Percentiles rank a stretch among this genome's conserved stretches.
Conservation (phyloP, 2,797 vertebrate genomes). For the Falco peregrinus region DNA sequence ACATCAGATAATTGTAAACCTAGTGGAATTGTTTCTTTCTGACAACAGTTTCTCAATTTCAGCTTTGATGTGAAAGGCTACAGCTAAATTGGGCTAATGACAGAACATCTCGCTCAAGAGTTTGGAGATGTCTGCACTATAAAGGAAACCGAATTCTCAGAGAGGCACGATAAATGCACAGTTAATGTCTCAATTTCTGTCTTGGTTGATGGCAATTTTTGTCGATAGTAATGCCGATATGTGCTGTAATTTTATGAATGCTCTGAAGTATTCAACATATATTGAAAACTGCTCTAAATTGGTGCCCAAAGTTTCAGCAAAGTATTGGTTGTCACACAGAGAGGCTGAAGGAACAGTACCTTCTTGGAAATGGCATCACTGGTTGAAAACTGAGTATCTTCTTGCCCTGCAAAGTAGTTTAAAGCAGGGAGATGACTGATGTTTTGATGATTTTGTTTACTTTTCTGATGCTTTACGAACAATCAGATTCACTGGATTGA, state of each 20-base stretch:
- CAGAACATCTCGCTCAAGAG: neutral
- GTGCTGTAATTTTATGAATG: constrained; percentile 2
- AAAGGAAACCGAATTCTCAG: neutral
- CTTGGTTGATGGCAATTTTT: constrained; percentile 15
- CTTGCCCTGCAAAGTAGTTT: neutral
- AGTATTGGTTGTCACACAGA: neutral
- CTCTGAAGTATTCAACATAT: neutral
- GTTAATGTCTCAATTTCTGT: neutral
- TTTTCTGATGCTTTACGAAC: neutral
- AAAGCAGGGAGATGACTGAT: neutral
- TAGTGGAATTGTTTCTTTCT: neutral
- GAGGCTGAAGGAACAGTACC: neutral
- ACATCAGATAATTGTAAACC: neutral
- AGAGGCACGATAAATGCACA: neutral
- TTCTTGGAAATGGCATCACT: neutral
- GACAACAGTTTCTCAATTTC: constrained; percentile 10
- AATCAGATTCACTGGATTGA: neutral
- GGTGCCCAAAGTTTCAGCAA: neutral
- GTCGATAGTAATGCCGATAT: neutral
- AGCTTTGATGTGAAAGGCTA: neutral
- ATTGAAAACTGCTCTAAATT: neutral
- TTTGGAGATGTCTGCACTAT: too few relatives aligned
- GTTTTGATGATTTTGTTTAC: neutral
- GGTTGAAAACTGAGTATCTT: neutral
- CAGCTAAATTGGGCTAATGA: neutral